Conservation (phyloP, 2,888 invertebrate species). For the Zeuzera pyrina region DNA sequence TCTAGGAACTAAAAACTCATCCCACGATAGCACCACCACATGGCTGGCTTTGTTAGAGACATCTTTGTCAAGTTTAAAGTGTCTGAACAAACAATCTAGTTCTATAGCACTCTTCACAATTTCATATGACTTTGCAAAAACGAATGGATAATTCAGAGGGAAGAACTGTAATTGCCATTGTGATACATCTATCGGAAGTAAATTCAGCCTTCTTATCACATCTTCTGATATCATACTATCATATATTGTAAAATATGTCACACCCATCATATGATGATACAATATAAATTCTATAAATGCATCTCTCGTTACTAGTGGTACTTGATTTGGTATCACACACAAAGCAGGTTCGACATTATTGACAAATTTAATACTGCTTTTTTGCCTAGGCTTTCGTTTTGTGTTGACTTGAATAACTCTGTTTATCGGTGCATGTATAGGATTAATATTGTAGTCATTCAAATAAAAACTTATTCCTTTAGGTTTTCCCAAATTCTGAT, state of each 20-base stretch:
- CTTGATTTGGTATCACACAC: constrained; percentile 75
- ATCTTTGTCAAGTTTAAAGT: constrained; percentile 66
- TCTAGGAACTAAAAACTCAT: constrained; percentile 77
- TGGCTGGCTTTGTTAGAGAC: constrained; percentile 62
- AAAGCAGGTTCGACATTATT: constrained; percentile 70
- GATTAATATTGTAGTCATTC: constrained; percentile 60
- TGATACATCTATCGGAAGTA: constrained; percentile 58
- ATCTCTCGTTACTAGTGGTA: constrained; percentile 65
- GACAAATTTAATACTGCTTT: constrained; percentile 48
- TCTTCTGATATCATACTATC: constrained; percentile 72
- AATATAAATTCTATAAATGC: constrained; percentile 77
- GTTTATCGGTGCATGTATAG: constrained; percentile 58
- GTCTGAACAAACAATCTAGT: constrained; percentile 77
- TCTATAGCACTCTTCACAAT: constrained; percentile 69
- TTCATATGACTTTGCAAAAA: constrained; percentile 60
- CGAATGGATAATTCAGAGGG: constrained; percentile 78
- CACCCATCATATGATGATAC: constrained; percentile 77
- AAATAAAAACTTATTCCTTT: constrained; percentile 70
- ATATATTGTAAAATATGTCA: constrained; percentile 78
- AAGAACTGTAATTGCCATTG: constrained; percentile 73
- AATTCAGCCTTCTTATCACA: constrained; percentile 53
- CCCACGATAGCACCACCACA: constrained; percentile 73
- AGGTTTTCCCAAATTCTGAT: constrained; percentile 58
- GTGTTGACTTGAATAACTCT: constrained; percentile 59
- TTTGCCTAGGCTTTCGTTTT: constrained; percentile 40